Conservation (phyloP, 2,797 vertebrate species). For the Sebastes trivittatus region DNA sequence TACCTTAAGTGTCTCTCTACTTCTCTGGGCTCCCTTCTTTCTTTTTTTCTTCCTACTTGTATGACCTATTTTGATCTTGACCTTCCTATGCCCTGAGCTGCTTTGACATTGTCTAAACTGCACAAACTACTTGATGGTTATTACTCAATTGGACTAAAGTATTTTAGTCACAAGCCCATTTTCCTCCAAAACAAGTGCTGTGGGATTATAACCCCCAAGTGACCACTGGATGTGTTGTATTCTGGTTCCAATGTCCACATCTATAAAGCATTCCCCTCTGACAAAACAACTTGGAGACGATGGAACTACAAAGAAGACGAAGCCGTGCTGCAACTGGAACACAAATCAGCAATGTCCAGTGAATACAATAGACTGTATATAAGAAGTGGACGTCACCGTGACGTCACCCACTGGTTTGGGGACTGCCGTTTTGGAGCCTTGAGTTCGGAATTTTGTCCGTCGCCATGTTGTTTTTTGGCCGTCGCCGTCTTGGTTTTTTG, state of each 20-base stretch:
- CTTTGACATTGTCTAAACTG: background rate
- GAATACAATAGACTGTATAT: background rate
- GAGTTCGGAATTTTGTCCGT: too few relatives aligned
- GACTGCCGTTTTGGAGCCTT: too few relatives aligned
- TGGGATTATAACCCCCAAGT: background rate
- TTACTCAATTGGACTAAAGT: background rate
- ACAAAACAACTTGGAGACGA: background rate
- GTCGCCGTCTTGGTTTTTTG: too few relatives aligned
- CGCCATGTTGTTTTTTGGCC: too few relatives aligned
- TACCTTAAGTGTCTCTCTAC: conserved; percentile 1
- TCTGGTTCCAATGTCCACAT: background rate
- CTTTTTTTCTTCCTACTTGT: background rate
- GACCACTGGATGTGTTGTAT: background rate
- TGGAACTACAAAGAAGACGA: background rate
- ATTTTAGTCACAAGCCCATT: background rate
- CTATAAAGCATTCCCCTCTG: background rate
- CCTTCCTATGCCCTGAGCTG: background rate
- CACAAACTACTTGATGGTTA: background rate
- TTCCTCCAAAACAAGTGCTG: background rate
- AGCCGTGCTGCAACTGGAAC: background rate
- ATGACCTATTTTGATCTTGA: conserved; percentile 12
- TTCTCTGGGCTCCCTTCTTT: background rate
- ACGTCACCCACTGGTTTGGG: too few relatives aligned
- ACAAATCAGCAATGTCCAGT: background rate
- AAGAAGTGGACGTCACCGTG: too few relatives aligned